These are phyloP conservation scores for Gymnothorax javanicus DNA, from an alignment of 2,797 vertebrate species.

Conservation along the genomic window DNA sequence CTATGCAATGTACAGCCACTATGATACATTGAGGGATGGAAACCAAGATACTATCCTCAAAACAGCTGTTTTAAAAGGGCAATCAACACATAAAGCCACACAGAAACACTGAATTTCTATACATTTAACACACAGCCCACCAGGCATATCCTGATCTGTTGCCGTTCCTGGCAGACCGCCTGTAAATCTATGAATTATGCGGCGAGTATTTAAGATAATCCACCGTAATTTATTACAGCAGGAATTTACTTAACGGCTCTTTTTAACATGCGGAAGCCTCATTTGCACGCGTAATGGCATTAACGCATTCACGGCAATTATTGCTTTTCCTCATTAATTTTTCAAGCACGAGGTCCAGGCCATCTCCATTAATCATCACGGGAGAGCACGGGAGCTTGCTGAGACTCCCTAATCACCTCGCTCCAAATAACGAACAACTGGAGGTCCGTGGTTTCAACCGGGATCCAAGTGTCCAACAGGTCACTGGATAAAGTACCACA, in stretches of 20 bases:
- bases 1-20: background rate
- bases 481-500: background rate
- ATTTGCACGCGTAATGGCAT: conserved; percentile 53
- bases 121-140: conserved; percentile 28
- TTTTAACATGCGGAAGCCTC: conserved; percentile 34
- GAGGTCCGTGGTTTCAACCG: conserved; percentile 21
- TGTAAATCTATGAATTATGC: conserved; percentile 45
- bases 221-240: conserved; percentile 41
- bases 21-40: background rate
- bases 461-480: background rate
- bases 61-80: background rate
- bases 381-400: conserved; percentile 46
- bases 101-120: background rate
- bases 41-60: background rate
- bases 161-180: conserved; percentile 29
- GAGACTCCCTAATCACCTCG: conserved; percentile 44
- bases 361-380: conserved; percentile 50
- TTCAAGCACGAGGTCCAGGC: conserved; percentile 41
- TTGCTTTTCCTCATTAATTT: conserved; percentile 50
- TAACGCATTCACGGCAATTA: conserved; percentile 50
- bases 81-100: background rate
- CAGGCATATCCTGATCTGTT: conserved; percentile 21
- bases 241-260: conserved; percentile 30
- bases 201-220: conserved; percentile 42
- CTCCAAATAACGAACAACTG: conserved; percentile 42